These are phyloP conservation scores for Octopus bimaculoides DNA, from an alignment of 1,140 invertebrate genomes.

Conservation along the genomic window DNA sequence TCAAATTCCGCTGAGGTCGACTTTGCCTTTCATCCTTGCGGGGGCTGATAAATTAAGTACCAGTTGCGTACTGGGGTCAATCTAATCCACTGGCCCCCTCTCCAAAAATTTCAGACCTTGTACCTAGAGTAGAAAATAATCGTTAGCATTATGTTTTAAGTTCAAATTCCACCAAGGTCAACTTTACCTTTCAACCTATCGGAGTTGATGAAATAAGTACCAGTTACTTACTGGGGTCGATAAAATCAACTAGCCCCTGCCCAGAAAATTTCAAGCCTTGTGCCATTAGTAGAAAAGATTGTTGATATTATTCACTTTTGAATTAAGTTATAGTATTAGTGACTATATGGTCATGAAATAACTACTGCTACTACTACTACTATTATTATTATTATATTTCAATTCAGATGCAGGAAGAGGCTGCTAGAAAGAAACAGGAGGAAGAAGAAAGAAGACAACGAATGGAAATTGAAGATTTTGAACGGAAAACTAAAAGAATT, in stretches of 20 bases:
- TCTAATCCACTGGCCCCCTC: too few relatives aligned
- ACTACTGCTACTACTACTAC: too few relatives aligned
- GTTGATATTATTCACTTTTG: neutral
- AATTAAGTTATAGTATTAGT: neutral
- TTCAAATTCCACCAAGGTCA: too few relatives aligned
- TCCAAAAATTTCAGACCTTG: too few relatives aligned
- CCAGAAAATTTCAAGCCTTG: neutral
- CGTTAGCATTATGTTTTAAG: too few relatives aligned
- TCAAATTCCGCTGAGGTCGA: too few relatives aligned
- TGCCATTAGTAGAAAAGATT: neutral
- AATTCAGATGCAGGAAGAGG: slow-evolving; percentile 40
- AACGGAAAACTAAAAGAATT: slow-evolving; percentile 43
- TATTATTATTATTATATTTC: neutral
- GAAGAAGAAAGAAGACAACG: slow-evolving; percentile 43
- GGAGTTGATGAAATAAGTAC: neutral
- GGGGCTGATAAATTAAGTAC: too few relatives aligned
- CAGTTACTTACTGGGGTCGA: neutral
- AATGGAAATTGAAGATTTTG: slow-evolving; percentile 48
- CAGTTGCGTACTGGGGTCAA: too few relatives aligned
- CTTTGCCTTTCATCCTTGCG: too few relatives aligned
- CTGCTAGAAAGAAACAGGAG: slow-evolving; percentile 36
- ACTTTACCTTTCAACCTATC: too few relatives aligned
- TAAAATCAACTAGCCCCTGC: neutral
- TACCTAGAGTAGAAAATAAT: too few relatives aligned
- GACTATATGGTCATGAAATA: neutral